A percentile compares a stretch with the other conserved stretches of the same genome.
These are phyloP conservation scores for Thereva unica DNA, from an alignment of 2,888 invertebrate species.

Conservation along the genomic window DNA sequence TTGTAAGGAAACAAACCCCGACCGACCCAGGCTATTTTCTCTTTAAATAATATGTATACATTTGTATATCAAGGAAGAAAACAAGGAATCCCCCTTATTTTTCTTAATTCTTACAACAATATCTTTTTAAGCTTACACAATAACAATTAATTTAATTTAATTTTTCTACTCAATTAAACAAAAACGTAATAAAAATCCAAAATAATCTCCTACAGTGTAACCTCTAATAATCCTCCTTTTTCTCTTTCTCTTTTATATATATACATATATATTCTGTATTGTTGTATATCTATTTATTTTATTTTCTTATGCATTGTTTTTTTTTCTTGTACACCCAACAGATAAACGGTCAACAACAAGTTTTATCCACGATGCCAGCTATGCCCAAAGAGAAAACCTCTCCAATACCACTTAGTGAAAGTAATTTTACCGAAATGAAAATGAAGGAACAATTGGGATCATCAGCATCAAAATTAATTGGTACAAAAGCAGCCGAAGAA, in stretches of 20 bases:
- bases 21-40: too few relatives aligned
- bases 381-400: constrained; percentile 58
- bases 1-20: too few relatives aligned
- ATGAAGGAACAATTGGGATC: constrained; percentile 49
- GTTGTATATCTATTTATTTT: constrained; percentile 10
- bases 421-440: constrained; percentile 51
- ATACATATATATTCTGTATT: not conserved
- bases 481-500: constrained; percentile 36
- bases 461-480: constrained; percentile 43
- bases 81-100: too few relatives aligned
- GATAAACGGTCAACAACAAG: constrained; percentile 51
- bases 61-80: too few relatives aligned
- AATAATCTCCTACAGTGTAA: too few relatives aligned
- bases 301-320: constrained; percentile 28
- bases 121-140: too few relatives aligned
- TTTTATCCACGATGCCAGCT: constrained; percentile 55
- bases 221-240: too few relatives aligned
- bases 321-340: constrained; percentile 38
- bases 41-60: too few relatives aligned
- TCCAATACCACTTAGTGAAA: constrained; percentile 54
- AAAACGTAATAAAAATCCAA: too few relatives aligned
- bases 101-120: too few relatives aligned
- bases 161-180: too few relatives aligned
- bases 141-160: too few relatives aligned
- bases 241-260: not conserved